Percentiles rank a stretch among this genome's conserved stretches.
phyloP scores from a whole-genome alignment of 2,797 vertebrate species.

The Lacerta agilis region DNA sequence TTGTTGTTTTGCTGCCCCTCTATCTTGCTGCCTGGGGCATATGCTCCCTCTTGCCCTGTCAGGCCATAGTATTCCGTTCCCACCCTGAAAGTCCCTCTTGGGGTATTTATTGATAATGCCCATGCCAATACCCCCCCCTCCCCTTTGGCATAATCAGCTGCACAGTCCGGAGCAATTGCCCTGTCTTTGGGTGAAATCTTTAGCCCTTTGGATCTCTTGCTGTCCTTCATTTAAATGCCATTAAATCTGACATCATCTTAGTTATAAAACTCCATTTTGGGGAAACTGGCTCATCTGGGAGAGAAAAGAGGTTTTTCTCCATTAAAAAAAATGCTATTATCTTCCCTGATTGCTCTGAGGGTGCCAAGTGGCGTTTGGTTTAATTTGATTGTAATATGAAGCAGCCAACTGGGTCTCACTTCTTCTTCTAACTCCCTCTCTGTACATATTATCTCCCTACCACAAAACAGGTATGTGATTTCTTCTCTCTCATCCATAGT shows the following conservation, averaged over 20 bases:
- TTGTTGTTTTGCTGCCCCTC: too few relatives aligned
- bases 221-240: constrained; percentile 6
- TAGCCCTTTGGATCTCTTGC: constrained; percentile 27
- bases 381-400: constrained; percentile 59
- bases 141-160: neutral
- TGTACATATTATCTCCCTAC: constrained; percentile 50
- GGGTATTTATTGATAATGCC: neutral
- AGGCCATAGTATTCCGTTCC: neutral
- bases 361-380: constrained; percentile 53
- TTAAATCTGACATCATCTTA: constrained; percentile 16
- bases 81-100: neutral
- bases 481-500: constrained; percentile 50
- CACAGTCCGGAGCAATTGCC: constrained; percentile 2
- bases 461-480: constrained; percentile 62
- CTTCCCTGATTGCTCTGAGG: constrained; percentile 43
- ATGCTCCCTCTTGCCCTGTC: neutral
- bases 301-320: neutral
- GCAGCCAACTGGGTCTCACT: constrained; percentile 53
- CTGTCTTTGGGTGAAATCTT: neutral
- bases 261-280: constrained; percentile 9
- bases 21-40: too few relatives aligned
- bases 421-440: constrained; percentile 28
- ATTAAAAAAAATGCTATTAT: constrained; percentile 27
- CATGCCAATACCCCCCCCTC: neutral
- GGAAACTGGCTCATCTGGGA: constrained; percentile 15